Percentiles rank a stretch among this genome's conserved stretches.
phyloP scores from a whole-genome alignment of 2,888 invertebrate genomes.

The Cylindroiulus punctatus region DNA sequence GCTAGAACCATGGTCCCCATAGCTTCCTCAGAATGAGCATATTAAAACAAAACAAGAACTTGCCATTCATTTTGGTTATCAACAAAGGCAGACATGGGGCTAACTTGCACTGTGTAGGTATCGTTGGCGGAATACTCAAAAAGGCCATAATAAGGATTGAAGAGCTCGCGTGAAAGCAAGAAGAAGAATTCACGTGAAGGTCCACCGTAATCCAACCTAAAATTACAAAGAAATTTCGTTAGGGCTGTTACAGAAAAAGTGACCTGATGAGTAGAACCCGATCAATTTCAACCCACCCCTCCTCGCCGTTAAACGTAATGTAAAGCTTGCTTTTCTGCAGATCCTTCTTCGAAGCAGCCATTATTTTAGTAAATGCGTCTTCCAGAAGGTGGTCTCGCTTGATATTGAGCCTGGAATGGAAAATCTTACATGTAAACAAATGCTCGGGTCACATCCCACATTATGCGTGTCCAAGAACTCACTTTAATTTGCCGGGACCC shows the following conservation, averaged over 20 bases:
- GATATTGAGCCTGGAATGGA: conserved; percentile 80
- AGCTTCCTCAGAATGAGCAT: not conserved
- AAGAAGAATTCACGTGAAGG: conserved; percentile 98
- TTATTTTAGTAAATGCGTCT: conserved; percentile 95
- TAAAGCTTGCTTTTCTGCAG: conserved; percentile 94
- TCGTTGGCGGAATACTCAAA: conserved; percentile 99
- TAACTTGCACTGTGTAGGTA: conserved; percentile 86
- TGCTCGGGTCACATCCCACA: too few relatives aligned
- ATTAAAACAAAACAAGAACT: conserved; percentile 62
- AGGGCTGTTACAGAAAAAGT: not conserved
- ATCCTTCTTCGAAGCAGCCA: conserved; percentile 95
- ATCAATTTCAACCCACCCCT: conserved; percentile 76
- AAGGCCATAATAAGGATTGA: conserved; percentile 97
- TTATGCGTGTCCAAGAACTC: conserved; percentile 66
- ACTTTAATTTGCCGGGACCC: conserved; percentile 97
- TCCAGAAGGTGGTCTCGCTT: conserved; percentile 91
- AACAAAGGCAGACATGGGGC: conserved; percentile 94
- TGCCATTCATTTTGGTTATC: conserved; percentile 97
- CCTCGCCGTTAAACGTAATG: conserved; percentile 94
- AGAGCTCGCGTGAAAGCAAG: conserved; percentile 93
- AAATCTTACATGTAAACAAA: conserved; percentile 53
- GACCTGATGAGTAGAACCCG: too few relatives aligned
- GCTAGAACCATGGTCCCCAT: too few relatives aligned
- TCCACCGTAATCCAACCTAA: conserved; percentile 90
- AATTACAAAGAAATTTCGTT: not conserved